Conservation (phyloP, 2,113 vertebrate species). For the Sinocyclocheilus anshuiensis region DNA sequence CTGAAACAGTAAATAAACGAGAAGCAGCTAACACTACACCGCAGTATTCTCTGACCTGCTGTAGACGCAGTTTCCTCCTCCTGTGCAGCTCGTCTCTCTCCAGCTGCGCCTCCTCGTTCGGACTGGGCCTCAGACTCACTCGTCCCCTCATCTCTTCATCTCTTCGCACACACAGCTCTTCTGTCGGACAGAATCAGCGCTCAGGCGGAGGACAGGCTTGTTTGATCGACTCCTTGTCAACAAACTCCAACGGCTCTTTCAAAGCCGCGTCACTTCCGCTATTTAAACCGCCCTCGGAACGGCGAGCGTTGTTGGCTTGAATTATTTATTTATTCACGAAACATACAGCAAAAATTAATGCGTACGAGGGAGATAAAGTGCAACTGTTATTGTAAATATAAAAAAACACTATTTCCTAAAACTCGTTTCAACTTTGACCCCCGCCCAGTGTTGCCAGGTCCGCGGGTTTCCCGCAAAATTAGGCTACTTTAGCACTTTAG, state of each 20-base stretch:
- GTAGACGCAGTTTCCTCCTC: constrained; percentile 86
- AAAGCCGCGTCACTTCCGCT: constrained; percentile 66
- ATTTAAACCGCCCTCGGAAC: constrained; percentile 65
- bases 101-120: constrained; percentile 89
- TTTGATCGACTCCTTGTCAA: constrained; percentile 41
- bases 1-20: too few relatives aligned
- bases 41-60: constrained; percentile 78
- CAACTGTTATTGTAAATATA: too few relatives aligned
- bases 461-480: too few relatives aligned
- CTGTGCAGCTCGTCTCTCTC: constrained; percentile 87
- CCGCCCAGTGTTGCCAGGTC: too few relatives aligned
- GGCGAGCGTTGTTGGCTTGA: not conserved
- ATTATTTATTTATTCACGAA: not conserved
- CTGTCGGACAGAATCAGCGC: not conserved
- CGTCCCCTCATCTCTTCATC: constrained; percentile 81
- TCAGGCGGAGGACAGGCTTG: not conserved
- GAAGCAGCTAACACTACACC: too few relatives aligned
- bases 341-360: not conserved
- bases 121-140: constrained; percentile 79
- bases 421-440: not conserved
- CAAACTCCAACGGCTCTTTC: constrained; percentile 12
- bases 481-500: too few relatives aligned
- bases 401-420: not conserved
- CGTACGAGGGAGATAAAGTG: not conserved
- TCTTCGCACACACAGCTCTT: too few relatives aligned